phyloP scores from a whole-genome alignment of 2,888 invertebrate species.

The Thecophora atra region DNA sequence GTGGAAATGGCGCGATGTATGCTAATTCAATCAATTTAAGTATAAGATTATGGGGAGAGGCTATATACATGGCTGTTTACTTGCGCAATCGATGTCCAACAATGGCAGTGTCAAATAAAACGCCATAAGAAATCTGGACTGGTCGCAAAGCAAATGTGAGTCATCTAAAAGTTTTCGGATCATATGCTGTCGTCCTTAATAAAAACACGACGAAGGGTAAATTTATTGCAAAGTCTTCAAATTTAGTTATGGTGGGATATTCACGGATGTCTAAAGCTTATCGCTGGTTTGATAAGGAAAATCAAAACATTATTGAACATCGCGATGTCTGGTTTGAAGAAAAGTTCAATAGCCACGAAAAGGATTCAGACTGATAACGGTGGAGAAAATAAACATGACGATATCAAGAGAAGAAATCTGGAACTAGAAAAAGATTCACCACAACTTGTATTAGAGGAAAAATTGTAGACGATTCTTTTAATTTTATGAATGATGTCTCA shows the following conservation, averaged over 20 bases:
- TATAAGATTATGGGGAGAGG: background rate
- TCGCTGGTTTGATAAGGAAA: background rate
- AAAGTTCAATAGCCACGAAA: background rate
- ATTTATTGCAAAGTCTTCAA: background rate
- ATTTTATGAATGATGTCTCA: too few relatives aligned
- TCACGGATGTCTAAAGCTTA: background rate
- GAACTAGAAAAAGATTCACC: too few relatives aligned
- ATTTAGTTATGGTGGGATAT: background rate
- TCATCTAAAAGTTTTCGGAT: constrained; percentile 4
- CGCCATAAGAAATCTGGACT: background rate
- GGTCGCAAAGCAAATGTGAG: background rate
- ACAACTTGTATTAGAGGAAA: too few relatives aligned
- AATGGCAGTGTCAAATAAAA: background rate
- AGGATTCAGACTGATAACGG: too few relatives aligned
- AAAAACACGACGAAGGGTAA: background rate
- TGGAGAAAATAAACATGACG: too few relatives aligned
- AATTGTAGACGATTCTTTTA: too few relatives aligned
- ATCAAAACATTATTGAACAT: background rate
- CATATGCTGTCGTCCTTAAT: background rate
- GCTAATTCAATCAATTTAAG: background rate
- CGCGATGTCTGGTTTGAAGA: background rate
- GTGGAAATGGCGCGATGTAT: too few relatives aligned
- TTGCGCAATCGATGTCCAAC: background rate
- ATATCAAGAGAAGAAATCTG: too few relatives aligned
- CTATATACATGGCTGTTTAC: background rate